Base-by-base conservation (phyloP, 2,797 vertebrate species). In the Avahi laniger region DNA sequence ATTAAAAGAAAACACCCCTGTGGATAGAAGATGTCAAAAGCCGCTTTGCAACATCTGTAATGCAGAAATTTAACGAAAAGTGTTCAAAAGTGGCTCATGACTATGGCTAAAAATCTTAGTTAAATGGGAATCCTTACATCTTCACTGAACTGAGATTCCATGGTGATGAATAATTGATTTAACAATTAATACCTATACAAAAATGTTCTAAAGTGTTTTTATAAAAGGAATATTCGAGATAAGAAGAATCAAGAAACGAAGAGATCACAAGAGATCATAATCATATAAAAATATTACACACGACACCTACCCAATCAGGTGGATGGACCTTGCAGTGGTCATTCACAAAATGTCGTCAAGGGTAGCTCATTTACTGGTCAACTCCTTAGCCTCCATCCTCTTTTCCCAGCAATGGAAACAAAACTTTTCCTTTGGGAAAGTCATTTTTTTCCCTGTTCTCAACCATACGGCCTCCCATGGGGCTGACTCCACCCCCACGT, bases 191-290 rank as follows among this genome's bases (percentile, higher is more conserved):
- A 86, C 48, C 28, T 70, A 18, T 1, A 79, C 7, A 69, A 69
- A 93, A 69, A 43, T 33, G 24, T 9, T 41, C 9, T 33, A 5
- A 91, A 52, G 12, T 10, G 18, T 54, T 88, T 87, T 61, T 41
- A 79, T 63, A 38, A 73, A 87, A 87, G 30, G 48, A 87, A 41
- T 46, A 50, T 18, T 65, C 59, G 57, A 8, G 5, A 30, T 4
- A 70, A 86, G 12, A 70, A 70, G 52, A 80, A 96, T 50, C 61
- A 89, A 89, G 73, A 87, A 75, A 83, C 4, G 46, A 43, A 87
- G 50, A 82, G 43, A 30, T 59, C n/a, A 59, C 48, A 81, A 72
- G 33, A 41, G 48, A 46, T 63, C 63, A 48, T 17, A 54, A 78
- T 33, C 35, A 54, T 15, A 2, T 14, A 82, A 83, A 52, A 50